Evolutionary conservation across 2,888 invertebrate species (phyloP).

Genomic region (Zhuqinia jingwanae): DNA sequence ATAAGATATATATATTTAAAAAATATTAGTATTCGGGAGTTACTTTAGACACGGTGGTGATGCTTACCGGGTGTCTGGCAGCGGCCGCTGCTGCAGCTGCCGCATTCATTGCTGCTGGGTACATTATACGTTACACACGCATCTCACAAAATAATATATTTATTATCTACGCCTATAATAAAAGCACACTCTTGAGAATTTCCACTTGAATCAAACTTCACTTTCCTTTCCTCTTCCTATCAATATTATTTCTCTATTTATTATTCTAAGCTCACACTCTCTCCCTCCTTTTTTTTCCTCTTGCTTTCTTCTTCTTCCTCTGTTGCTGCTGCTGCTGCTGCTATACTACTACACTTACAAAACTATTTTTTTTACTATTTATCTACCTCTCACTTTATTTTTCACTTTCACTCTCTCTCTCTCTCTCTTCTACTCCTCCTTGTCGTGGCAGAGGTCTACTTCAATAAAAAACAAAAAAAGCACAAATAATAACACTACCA

Average conservation of each 20-base stretch:
- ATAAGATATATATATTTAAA: background rate
- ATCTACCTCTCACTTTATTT: conserved; percentile 35
- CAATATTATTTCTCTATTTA: conserved; percentile 25
- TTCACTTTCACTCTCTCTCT: conserved; percentile 30
- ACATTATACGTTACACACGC: conserved; percentile 86
- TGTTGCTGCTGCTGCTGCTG: background rate
- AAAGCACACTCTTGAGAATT: conserved; percentile 62
- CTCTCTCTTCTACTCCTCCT: background rate
- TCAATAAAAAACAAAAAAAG: conserved; percentile 25
- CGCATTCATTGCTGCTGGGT: conserved; percentile 91
- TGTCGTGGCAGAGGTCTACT: background rate
- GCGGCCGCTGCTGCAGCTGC: conserved; percentile 87
- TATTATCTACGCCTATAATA: conserved; percentile 55
- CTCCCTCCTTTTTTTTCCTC: background rate
- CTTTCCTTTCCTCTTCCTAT: conserved; percentile 52
- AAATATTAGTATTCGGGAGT: conserved; percentile 58
- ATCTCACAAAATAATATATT: conserved; percentile 76
- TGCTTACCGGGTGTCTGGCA: conserved; percentile 92
- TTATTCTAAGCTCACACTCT: background rate
- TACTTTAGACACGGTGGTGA: conserved; percentile 72
- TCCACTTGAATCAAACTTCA: conserved; percentile 61
- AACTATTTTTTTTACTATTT: background rate
- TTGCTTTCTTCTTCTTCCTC: background rate
- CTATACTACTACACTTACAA: too few relatives aligned
- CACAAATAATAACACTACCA: conserved; percentile 47